Base-by-base conservation (phyloP, 2,888 invertebrate species). In the Hydroisotoma schaefferi region DNA sequence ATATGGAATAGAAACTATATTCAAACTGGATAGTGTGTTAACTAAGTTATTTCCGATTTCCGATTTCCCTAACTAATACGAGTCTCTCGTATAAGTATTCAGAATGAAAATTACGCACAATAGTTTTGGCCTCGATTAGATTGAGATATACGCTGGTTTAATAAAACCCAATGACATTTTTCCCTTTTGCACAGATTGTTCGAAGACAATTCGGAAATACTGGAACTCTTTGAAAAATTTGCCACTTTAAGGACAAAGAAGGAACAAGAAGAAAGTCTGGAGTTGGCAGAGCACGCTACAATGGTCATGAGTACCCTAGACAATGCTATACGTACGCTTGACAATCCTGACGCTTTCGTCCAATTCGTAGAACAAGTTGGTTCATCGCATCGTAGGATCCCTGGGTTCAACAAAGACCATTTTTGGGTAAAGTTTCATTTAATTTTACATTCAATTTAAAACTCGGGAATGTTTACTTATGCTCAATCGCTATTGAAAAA, bases 351-450 rank as follows among this genome's bases (percentile, higher is more conserved):
- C 77, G 84, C 85, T 74, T 90, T 92, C 80, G 85, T 89, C 77
- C 84, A 86, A 73, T 88, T 86, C 75, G 82, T 93, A 58, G 85
- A 88, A 74, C 87, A 88, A 77, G 86, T 90, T 52, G 93, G 91
- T 2, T 87, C 87, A 54, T 85, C 87, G 57, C 93, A 93, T 78
- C 81, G 85, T 65, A 83, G 86, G 77, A 89, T 93, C 79, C 87
- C 87, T 1, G 90, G 88, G 8, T 93, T 92, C 79, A 86, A 88
- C 78, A 85, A 86, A 53, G 88, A 89, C 72, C 88, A 88, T 78
- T 93, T 93, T 81, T 90, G 89, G 90, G 93, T 92, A 75, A 81
- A n/a, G n/a, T n/a, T n/a, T n/a, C n/a, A n/a, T n/a, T n/a, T n/a
- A n/a, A n/a, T n/a, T n/a, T n/a, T n/a, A n/a, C n/a, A n/a, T n/a